Conservation (phyloP, 2,888 invertebrate species). For the Leucophora obtusa region DNA sequence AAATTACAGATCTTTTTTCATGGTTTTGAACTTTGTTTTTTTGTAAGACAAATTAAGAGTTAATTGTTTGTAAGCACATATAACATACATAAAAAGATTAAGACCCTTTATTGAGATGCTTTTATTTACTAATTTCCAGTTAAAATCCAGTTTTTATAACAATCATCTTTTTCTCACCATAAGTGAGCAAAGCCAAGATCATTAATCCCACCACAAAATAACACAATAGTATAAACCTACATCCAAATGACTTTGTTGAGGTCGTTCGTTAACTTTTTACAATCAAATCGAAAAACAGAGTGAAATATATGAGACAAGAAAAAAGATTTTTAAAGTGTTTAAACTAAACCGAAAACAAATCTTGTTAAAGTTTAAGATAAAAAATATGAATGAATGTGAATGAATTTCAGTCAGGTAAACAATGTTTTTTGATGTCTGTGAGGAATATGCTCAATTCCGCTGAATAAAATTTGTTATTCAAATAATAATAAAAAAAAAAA, state of each 20-base stretch:
- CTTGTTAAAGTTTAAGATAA: slow-evolving; percentile 18
- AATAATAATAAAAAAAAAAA: too few species aligned
- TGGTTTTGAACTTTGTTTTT: not conserved
- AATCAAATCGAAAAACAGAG: slow-evolving; percentile 27
- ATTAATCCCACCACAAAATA: slow-evolving; percentile 30
- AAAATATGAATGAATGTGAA: slow-evolving; percentile 23
- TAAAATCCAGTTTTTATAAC: slow-evolving; percentile 41
- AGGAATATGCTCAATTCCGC: slow-evolving; percentile 47
- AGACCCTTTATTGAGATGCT: slow-evolving; percentile 17
- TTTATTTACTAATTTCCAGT: not conserved
- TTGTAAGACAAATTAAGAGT: slow-evolving; percentile 37
- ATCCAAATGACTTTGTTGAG: slow-evolving; percentile 57
- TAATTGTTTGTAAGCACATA: slow-evolving; percentile 28
- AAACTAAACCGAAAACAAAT: slow-evolving; percentile 1
- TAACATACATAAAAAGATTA: slow-evolving; percentile 12
- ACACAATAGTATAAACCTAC: not conserved
- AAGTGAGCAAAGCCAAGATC: not conserved
- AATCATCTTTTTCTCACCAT: slow-evolving; percentile 44
- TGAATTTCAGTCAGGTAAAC: slow-evolving; percentile 11
- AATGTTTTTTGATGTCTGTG: slow-evolving; percentile 7
- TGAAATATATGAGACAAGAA: slow-evolving; percentile 22
- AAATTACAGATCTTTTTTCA: too few species aligned
- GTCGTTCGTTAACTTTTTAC: slow-evolving; percentile 62
- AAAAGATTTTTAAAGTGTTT: slow-evolving; percentile 7
- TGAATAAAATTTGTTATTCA: slow-evolving; percentile 12